phyloP scores from a whole-genome alignment of 2,888 invertebrate genomes.

The Luperina testacea region DNA sequence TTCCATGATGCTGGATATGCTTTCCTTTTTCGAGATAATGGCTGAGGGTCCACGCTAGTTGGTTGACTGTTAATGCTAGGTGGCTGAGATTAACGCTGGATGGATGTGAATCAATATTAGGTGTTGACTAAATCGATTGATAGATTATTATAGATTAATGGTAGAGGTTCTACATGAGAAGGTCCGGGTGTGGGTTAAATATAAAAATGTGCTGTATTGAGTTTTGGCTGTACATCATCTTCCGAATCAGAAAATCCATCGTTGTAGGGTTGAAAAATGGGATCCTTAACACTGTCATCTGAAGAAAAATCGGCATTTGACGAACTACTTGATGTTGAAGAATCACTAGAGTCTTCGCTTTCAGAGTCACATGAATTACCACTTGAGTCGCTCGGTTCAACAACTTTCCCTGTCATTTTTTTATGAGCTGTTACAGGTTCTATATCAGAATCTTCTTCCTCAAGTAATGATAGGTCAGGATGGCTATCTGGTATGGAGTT shows the following conservation, averaged over 20 bases:
- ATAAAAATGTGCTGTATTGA: not conserved
- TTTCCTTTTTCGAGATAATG: slow-evolving; percentile 42
- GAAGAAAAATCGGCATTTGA: too few relatives aligned
- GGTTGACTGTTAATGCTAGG: slow-evolving; percentile 38
- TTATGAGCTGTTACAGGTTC: too few relatives aligned
- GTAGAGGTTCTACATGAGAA: not conserved
- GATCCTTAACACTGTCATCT: too few relatives aligned
- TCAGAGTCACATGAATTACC: too few relatives aligned
- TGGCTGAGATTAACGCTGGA: slow-evolving; percentile 1
- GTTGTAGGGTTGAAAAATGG: not conserved
- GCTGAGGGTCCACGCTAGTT: slow-evolving; percentile 29
- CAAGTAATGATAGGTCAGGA: too few relatives aligned
- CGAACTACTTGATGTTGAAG: too few relatives aligned
- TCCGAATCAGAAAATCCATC: not conserved
- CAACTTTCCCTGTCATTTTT: too few relatives aligned
- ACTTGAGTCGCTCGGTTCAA: too few relatives aligned
- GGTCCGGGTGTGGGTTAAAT: not conserved
- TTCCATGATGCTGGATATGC: slow-evolving; percentile 46
- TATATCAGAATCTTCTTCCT: too few relatives aligned
- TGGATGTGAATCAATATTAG: not conserved
- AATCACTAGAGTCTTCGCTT: too few relatives aligned
- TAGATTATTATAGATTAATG: not conserved
- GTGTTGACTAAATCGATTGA: not conserved
- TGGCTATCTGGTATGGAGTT: too few relatives aligned
- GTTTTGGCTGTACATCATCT: not conserved